Base-by-base conservation (phyloP, 2,113 vertebrate genomes). In the Axis porcinus region DNA sequence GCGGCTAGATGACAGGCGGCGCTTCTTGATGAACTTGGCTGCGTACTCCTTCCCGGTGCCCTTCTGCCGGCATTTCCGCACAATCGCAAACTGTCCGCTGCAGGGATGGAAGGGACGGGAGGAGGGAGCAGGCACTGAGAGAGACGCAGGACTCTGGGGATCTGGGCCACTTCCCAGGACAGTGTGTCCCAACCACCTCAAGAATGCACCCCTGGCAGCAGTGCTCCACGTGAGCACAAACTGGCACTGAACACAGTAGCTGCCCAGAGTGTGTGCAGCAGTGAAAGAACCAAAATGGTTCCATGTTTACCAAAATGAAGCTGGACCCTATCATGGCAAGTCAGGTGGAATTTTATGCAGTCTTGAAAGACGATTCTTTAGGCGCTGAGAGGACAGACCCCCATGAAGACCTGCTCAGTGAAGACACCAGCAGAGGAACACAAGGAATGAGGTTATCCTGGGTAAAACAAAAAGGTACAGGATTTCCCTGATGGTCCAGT, bases 1-100 rank as follows among this genome's bases (percentile, higher is more conserved):
- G 6, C 99, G 99, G 98, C 99, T 99, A 67, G 99, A 99, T 0
- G 99, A 99, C 91, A 99, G 98, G 1, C 99, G 99, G 0, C 99
- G 99, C 98, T 99, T 99, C 99, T 99, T 99, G 98, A 99, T 99
- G 99, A 99, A 99, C 94, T 99, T 99, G 91, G 99, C 99, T 0
- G 99, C 99, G 0, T 99, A 99, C 40, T 99, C 99, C 13, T 98
- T 58, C 0, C 98, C 98, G 0, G 99, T 99, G 86, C 99, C 99
- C 97, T 99, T 99, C 98, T 99, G 99, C 28, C 99, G 99, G 96
- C 99, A 99, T 95, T 99, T 99, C 0, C 99, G 98, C 5, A 99
- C 99, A 0, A 99, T 99, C 5, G 99, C 99, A 8, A 99, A 99
- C 98, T 99, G 99, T 10, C 99, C 99, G 0, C 99, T 99, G 98